Evolutionary conservation across 2,797 vertebrate genomes (phyloP).

Genomic region (Sebastiscus tertius): DNA sequence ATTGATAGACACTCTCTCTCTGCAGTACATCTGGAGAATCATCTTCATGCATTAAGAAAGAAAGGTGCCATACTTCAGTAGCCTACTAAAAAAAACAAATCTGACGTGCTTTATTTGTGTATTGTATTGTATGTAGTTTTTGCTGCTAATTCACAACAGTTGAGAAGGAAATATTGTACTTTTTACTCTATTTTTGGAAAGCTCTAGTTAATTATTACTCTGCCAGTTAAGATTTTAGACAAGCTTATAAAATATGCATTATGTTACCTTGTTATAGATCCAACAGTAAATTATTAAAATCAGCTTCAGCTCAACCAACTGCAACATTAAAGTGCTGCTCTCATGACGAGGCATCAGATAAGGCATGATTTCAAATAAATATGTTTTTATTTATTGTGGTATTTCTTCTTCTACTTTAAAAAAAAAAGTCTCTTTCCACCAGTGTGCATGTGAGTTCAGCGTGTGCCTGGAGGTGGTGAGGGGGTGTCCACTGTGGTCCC

Average conservation of each 20-base stretch:
- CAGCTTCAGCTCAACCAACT: neutral
- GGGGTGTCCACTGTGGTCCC: slow-evolving; percentile 11
- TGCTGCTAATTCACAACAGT: neutral
- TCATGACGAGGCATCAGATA: neutral
- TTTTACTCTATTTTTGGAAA: neutral
- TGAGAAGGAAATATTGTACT: neutral
- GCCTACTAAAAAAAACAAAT: neutral
- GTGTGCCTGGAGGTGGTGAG: neutral
- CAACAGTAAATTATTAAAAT: neutral
- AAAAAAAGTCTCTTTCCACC: neutral
- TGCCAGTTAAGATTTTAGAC: neutral
- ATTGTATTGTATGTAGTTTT: neutral
- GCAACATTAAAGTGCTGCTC: neutral
- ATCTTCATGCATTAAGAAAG: neutral
- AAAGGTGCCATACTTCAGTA: neutral
- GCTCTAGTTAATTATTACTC: neutral
- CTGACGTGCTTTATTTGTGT: neutral
- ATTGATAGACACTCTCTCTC: neutral
- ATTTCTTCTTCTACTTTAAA: neutral
- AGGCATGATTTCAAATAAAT: neutral
- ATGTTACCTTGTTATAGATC: neutral
- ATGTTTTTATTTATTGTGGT: neutral
- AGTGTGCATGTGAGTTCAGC: neutral
- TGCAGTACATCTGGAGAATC: neutral
- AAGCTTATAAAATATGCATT: neutral